phyloP scores from a whole-genome alignment of 2,888 invertebrate genomes.

The Esperia sulphurella region DNA sequence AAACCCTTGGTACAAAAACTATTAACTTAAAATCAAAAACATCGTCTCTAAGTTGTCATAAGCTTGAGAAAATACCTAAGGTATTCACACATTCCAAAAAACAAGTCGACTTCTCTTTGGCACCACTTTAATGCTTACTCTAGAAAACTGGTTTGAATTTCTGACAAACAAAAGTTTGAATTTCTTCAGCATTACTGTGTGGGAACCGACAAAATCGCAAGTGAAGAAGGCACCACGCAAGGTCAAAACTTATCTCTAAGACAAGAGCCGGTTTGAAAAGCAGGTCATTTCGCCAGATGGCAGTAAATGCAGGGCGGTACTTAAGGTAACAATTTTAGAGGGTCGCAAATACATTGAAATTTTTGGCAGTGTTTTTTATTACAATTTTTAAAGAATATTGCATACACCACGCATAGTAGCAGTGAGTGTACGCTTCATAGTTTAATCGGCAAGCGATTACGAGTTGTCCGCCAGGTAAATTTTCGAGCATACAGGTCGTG shows the following conservation, averaged over 20 bases:
- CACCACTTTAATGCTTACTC: not conserved
- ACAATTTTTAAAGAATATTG: too few relatives aligned
- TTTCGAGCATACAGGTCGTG: too few relatives aligned
- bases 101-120: not conserved
- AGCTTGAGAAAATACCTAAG: not conserved
- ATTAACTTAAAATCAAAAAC: too few relatives aligned
- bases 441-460: too few relatives aligned
- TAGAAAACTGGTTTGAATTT: not conserved
- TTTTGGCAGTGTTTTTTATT: too few relatives aligned
- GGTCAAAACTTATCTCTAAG: not conserved
- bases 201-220: not conserved
- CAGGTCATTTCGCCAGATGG: not conserved
- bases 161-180: not conserved
- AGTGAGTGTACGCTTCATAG: too few relatives aligned
- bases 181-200: not conserved
- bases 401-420: too few relatives aligned
- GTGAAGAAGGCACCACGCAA: not conserved
- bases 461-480: too few relatives aligned
- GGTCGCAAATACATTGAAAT: too few relatives aligned
- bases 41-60: not conserved
- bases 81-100: not conserved
- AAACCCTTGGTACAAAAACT: too few relatives aligned
- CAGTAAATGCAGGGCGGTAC: too few relatives aligned
- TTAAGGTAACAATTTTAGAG: too few relatives aligned
- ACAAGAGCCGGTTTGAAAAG: not conserved